Conservation (phyloP, 2,113 vertebrate genomes). For the Grammomys surdaster region DNA sequence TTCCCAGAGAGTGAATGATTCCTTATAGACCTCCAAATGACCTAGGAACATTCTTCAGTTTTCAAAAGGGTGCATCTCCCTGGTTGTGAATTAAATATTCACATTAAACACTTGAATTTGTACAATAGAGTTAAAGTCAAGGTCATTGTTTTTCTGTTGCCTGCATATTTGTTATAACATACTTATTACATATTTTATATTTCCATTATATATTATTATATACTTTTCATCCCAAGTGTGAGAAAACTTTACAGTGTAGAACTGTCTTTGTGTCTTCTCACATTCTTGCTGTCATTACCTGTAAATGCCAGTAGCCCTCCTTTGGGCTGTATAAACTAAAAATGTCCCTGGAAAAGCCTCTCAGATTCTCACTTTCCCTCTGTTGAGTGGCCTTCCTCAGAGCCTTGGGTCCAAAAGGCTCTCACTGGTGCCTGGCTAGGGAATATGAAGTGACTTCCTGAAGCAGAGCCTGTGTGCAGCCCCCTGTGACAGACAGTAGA, state of each 20-base stretch:
- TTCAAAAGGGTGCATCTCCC: background rate
- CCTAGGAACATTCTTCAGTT: background rate
- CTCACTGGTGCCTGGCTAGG: fast-evolving
- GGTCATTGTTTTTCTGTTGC: background rate
- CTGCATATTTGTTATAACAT: background rate
- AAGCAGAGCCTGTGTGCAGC: background rate
- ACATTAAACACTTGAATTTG: background rate
- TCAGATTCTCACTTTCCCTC: fast-evolving
- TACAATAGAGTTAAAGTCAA: background rate
- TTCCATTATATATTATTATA: too few species aligned
- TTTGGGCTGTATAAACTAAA: background rate
- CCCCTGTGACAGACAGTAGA: fast-evolving
- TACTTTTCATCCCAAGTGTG: background rate
- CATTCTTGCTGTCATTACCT: background rate
- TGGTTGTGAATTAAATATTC: background rate
- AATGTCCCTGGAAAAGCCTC: background rate
- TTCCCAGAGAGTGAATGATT: background rate
- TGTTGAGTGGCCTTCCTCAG: background rate
- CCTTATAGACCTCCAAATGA: background rate
- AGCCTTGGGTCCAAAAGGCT: background rate
- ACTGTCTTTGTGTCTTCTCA: fast-evolving
- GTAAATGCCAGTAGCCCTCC: background rate
- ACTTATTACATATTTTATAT: background rate
- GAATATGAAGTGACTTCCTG: background rate
- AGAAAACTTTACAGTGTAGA: background rate